A percentile compares a stretch with the other conserved stretches of the same genome.
phyloP scores from a whole-genome alignment of 2,113 vertebrate species.

The Aix galericulata region DNA sequence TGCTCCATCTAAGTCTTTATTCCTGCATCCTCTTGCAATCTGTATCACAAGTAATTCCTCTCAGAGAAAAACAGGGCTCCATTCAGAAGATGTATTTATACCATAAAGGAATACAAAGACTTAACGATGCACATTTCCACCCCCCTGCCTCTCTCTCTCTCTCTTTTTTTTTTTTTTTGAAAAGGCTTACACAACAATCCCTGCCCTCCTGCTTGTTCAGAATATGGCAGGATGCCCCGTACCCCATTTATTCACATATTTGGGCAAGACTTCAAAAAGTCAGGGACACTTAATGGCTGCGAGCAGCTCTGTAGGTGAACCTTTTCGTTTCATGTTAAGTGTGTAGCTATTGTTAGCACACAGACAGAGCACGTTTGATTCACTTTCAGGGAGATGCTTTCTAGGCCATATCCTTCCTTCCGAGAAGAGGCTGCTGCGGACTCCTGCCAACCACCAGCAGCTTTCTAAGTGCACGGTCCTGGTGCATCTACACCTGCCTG shows the following conservation, averaged over 20 bases:
- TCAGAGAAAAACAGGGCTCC: background rate
- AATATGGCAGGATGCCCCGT: background rate
- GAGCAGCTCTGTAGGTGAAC: background rate
- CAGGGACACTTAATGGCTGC: background rate
- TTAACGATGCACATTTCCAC: background rate
- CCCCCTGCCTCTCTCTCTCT: no score
- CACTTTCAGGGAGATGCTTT: background rate
- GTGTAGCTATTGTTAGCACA: background rate
- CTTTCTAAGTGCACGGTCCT: background rate
- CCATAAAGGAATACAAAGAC: background rate
- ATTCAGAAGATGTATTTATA: background rate
- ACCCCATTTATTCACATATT: accelerated
- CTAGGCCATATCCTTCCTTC: background rate
- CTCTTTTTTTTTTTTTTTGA: background rate
- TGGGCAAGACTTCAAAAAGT: background rate
- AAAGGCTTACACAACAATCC: background rate
- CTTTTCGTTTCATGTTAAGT: background rate
- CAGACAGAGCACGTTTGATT: background rate
- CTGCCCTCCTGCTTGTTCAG: background rate
- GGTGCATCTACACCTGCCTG: background rate
- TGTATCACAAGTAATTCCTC: background rate
- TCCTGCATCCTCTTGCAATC: background rate
- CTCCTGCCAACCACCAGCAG: background rate
- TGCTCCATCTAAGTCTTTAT: background rate
- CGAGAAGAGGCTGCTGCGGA: background rate